Conservation (phyloP, 2,113 vertebrate genomes). For the Hippocampus zosterae region DNA sequence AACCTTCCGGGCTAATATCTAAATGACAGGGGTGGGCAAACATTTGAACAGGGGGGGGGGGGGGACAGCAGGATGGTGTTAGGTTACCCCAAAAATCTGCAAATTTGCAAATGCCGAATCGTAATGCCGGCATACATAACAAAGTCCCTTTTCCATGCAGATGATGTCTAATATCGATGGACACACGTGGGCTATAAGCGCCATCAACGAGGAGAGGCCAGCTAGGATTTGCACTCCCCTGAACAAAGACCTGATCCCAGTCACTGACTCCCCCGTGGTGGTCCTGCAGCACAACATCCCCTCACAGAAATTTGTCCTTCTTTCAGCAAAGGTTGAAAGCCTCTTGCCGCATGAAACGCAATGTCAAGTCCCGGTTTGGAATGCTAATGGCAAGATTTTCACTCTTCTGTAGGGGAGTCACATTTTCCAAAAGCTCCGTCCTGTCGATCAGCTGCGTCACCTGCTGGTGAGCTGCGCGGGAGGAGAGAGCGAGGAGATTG, state of each 20-base stretch:
- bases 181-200: conserved; percentile 92
- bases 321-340: conserved; percentile 86
- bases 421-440: conserved; percentile 93
- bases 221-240: conserved; percentile 82
- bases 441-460: conserved; percentile 91
- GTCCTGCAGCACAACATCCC: conserved; percentile 90
- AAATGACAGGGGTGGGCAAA: too few species aligned
- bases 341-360: not conserved
- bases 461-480: conserved; percentile 89
- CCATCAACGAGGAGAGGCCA: conserved; percentile 78
- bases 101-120: too few species aligned
- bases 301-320: conserved; percentile 89
- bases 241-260: conserved; percentile 86
- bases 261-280: conserved; percentile 90
- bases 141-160: conserved; percentile 53
- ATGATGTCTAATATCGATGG: conserved; percentile 89
- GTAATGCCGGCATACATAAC: too few species aligned
- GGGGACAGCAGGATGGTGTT: too few species aligned
- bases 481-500: conserved; percentile 92
- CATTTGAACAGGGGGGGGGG: too few species aligned
- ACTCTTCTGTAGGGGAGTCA: conserved; percentile 81
- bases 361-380: not conserved
- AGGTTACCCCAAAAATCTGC: too few species aligned
- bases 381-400: not conserved
- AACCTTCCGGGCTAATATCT: too few species aligned